A percentile compares a stretch with the other conserved stretches of the same genome.
Conservation (phyloP, 2,113 vertebrate species). For the Bufo gargarizans region DNA sequence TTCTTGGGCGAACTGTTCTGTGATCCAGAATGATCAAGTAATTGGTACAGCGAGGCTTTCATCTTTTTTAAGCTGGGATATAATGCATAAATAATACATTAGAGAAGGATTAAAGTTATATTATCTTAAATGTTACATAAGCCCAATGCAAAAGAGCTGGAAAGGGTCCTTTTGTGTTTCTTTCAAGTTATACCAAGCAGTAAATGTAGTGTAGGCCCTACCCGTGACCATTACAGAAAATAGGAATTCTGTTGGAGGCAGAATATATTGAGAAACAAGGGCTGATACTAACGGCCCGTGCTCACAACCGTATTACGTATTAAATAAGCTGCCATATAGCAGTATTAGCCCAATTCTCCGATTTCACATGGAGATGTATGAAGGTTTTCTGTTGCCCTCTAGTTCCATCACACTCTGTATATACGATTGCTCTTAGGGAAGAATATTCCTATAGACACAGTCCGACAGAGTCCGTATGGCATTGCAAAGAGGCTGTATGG, state of each 20-base stretch:
- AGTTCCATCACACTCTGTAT: too few relatives aligned
- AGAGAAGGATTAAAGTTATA: not conserved
- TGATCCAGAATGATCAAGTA: not conserved
- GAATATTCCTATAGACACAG: too few relatives aligned
- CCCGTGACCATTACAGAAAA: not conserved
- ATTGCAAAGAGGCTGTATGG: too few relatives aligned
- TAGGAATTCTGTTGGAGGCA: not conserved
- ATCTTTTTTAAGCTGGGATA: slow-evolving; percentile 23
- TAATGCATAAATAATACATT: slow-evolving; percentile 29
- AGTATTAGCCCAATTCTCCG: too few relatives aligned
- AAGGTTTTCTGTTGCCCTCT: too few relatives aligned
- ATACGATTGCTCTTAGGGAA: too few relatives aligned
- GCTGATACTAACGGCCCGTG: not conserved
- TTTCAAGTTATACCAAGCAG: not conserved
- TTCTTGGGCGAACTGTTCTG: not conserved
- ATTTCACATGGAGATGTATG: too few relatives aligned
- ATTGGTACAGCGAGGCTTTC: not conserved
- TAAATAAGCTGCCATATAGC: too few relatives aligned
- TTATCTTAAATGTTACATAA: not conserved
- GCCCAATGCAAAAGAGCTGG: not conserved
- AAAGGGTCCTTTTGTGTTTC: not conserved
- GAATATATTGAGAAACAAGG: not conserved
- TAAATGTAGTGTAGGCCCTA: not conserved
- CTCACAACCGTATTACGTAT: not conserved
- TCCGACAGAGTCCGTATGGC: too few relatives aligned